Base-by-base conservation (phyloP, 2,113 vertebrate species). In the Meleagris gallopavo region DNA sequence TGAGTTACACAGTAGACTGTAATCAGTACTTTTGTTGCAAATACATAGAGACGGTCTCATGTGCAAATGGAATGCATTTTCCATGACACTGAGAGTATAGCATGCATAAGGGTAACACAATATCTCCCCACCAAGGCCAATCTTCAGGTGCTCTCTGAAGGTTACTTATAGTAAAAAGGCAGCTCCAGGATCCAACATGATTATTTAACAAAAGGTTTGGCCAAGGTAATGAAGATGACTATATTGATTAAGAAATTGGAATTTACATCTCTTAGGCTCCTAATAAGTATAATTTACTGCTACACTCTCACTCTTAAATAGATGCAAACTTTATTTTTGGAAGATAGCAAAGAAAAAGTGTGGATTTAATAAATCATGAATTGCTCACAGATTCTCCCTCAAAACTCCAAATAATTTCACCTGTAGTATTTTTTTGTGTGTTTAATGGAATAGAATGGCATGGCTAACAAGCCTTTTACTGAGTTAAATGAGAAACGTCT, bases 51-150 rank as follows among this genome's bases (percentile, higher is more conserved):
- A n/a, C 1, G 40, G 30, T 22, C 62, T 65, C 16, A 50, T 15
- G 6, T 60, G 48, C 0, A 0, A 62, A 43, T 8, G 22, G 4
- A 70, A 21, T 6, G 46, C 6, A 19, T 4, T 25, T 89, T 62
- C 30, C 30, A 78, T 12, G 22, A 36, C 3, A n/a, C 9, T n/a
- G 16, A 14, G 19, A 71, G 1, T 25, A 46, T 48, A 54, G 1
- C 22, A 20, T 54, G 12, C 30, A 9, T 27, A 83, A 84, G 3
- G 29, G 11, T 18, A 67, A 50, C 9, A 75, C 40, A 58, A 3
- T 50, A n/a, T 15, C 62, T 6, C 16, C 22, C 54, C 25, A 15
- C 43, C n/a, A 24, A 79, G 18, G 6, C 18, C 78, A 67, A 72
- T 62, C 27, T 64, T 10, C 62, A 30, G 27, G n/a, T 82, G 20